Percentiles rank a stretch among this genome's conserved stretches.
Evolutionary conservation across 2,888 invertebrate genomes (phyloP).

Genomic region (Deroplatys truncata): DNA sequence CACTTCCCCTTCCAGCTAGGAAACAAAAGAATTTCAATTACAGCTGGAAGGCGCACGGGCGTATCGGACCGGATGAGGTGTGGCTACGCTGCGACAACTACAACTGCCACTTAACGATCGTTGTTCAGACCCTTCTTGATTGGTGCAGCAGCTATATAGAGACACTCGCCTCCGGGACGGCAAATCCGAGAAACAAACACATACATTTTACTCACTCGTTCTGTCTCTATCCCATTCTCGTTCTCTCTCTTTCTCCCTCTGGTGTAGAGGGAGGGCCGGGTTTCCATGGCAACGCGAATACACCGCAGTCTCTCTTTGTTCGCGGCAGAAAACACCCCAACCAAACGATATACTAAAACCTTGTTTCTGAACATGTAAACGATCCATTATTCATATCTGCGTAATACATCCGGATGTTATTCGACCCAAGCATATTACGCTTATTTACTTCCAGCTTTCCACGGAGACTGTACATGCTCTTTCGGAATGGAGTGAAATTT

Average conservation of each 20-base stretch:
- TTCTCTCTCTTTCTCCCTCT: neutral
- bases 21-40: neutral
- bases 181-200: slow-evolving; percentile 16
- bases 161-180: neutral
- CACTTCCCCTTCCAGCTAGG: neutral
- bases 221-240: neutral
- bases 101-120: slow-evolving; percentile 1
- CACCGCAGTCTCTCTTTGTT: neutral
- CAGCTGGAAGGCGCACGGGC: neutral
- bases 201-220: neutral
- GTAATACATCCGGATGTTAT: neutral
- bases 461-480: neutral
- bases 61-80: neutral
- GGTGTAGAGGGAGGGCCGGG: neutral
- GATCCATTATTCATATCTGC: neutral
- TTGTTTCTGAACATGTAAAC: neutral
- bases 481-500: neutral
- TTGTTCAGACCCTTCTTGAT: neutral
- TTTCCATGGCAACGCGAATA: slow-evolving; percentile 4
- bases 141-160: neutral
- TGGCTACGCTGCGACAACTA: neutral
- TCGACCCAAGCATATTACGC: neutral
- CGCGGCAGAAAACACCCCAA: neutral
- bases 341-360: neutral
- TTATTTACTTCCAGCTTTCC: neutral